Evolutionary conservation across 2,113 vertebrate genomes (phyloP).

Genomic region (Paracanthobrama guichenoti): DNA sequence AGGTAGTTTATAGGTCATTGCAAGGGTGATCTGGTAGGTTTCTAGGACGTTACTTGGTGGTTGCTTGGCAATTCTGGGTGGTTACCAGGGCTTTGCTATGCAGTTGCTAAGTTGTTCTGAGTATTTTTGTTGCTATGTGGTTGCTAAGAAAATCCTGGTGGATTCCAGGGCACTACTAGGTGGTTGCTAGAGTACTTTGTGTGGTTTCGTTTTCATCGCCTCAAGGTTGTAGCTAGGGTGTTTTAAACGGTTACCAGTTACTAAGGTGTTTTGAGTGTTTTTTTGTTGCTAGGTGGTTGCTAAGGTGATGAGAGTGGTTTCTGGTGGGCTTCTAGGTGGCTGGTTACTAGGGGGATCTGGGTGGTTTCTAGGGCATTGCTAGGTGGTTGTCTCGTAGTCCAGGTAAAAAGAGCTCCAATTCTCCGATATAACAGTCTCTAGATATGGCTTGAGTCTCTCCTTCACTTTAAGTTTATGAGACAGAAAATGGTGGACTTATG

Average conservation of each 20-base stretch:
- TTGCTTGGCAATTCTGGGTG: too few relatives aligned
- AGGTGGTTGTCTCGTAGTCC: background rate
- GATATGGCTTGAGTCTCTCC: background rate
- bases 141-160: too few relatives aligned
- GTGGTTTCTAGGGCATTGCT: background rate
- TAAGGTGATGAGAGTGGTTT: background rate
- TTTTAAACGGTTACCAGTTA: background rate
- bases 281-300: background rate
- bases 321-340: background rate
- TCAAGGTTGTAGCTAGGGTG: too few relatives aligned
- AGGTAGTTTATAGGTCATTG: background rate
- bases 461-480: background rate
- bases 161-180: background rate
- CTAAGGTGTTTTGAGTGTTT: background rate
- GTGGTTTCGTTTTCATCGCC: too few relatives aligned
- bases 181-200: too few relatives aligned
- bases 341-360: too few relatives aligned
- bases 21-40: too few relatives aligned
- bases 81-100: too few relatives aligned
- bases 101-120: too few relatives aligned
- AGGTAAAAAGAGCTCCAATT: background rate
- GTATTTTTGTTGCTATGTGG: background rate
- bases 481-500: background rate
- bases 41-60: too few relatives aligned
- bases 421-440: background rate